Base-by-base conservation (phyloP, 1,140 invertebrate species). In the Drosophila athabasca region DNA sequence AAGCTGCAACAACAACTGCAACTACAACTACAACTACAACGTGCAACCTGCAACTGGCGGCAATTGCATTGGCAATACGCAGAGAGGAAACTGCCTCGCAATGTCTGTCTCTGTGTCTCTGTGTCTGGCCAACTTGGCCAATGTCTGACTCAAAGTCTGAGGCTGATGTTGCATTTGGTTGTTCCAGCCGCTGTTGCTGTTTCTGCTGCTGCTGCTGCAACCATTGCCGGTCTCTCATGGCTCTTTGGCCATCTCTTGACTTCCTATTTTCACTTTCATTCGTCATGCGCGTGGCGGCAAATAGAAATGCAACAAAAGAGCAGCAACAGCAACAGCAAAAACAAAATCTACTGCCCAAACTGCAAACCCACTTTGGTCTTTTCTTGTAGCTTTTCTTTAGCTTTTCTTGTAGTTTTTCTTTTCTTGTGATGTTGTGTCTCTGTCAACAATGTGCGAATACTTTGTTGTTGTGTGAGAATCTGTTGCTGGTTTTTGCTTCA, bases 181-280 rank as follows among this genome's bases (percentile, higher is more conserved):
- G 55, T 53, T 55, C 45, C 31, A 31, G 54, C 13, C 59, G 59
- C 43, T 58, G 53, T 58, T 50, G 51, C 57, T 48, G 57, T 41
- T 49, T 57, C 62, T 44, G 51, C 57, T 26, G 54, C 11, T 58
- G 59, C 43, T 62, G 60, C 62, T 50, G 51, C 57, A 48, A 52
- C 45, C 45, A 60, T 70, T 79, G 76, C 70, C 76, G 76, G 62
- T 84, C 76, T 65, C 80, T 65, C 80, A 83, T 83, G 80, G 70
- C 61, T 75, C 65, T 58, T 69, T 58, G 67, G 67, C 64, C 67
- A 70, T 55, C 62, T 70, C 67, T 69, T 62, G 62, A 83, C 83
- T 87, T 87, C 83, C 83, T 87, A 87, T 87, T 87, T 87, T 87
- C 83, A 87, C 83, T 87, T 87, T 87, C 75, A 58, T 79, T 76